Evolutionary conservation across 2,797 vertebrate species (phyloP).

Genomic region (Micropoecilia bifurca): DNA sequence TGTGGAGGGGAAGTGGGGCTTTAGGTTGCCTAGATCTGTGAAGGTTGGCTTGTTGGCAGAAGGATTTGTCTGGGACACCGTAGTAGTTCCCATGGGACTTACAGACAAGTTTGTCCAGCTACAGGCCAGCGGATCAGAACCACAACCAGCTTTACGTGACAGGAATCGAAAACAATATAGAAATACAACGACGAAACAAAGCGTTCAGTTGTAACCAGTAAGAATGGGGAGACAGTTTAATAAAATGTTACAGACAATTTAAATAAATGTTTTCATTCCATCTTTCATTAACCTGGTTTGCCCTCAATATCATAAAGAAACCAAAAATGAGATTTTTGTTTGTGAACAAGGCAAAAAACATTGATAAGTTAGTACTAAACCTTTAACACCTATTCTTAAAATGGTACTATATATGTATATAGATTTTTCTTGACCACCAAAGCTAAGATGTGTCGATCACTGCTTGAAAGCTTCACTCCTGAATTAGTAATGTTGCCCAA

Average conservation of each 20-base stretch:
- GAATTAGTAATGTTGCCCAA: not conserved
- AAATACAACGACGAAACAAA: not conserved
- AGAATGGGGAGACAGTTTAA: no score
- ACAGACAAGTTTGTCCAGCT: constrained; percentile 42
- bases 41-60: constrained; percentile 70
- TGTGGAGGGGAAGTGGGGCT: constrained; percentile 75
- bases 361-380: not conserved
- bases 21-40: constrained; percentile 66
- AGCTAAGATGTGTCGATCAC: not conserved
- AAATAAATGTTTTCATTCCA: not conserved
- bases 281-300: not conserved
- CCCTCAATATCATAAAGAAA: not conserved
- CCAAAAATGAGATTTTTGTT: not conserved
- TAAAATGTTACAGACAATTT: not conserved
- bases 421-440: not conserved
- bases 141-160: constrained; percentile 40
- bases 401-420: not conserved
- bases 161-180: not conserved
- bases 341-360: not conserved
- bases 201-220: not conserved
- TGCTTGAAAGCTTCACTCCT: not conserved
- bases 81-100: constrained; percentile 75
- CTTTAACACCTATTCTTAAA: not conserved
- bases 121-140: constrained; percentile 42
- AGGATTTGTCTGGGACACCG: constrained; percentile 73